These are phyloP conservation scores for Salmo trutta DNA, from an alignment of 2,797 vertebrate genomes.

Conservation along the genomic window DNA sequence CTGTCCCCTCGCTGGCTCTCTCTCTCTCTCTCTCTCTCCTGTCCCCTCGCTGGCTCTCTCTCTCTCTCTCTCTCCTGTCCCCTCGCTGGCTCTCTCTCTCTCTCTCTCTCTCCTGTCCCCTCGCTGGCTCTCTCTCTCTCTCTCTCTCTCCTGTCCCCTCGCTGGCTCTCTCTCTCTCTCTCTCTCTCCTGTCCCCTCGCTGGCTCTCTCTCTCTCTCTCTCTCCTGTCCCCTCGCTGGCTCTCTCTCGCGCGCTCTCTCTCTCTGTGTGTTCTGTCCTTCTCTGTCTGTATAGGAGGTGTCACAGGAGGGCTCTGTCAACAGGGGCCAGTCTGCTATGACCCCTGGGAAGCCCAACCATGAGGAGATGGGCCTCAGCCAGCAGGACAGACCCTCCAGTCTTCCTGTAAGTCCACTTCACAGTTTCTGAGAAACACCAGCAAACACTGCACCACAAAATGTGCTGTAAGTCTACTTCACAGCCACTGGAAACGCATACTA, in stretches of 20 bases:
- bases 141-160: too few relatives aligned
- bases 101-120: neutral
- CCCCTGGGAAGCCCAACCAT: conserved; percentile 88
- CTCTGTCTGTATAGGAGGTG: conserved; percentile 75
- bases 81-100: too few relatives aligned
- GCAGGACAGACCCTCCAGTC: conserved; percentile 85
- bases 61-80: neutral
- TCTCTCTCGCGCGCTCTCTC: neutral
- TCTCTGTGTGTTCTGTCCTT: neutral
- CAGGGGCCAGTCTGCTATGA: conserved; percentile 85
- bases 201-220: too few relatives aligned
- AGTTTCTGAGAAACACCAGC: conserved; percentile 4
- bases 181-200: neutral
- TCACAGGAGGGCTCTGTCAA: conserved; percentile 89
- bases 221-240: neutral
- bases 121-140: neutral
- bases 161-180: neutral
- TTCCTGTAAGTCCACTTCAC: conserved; percentile 84
- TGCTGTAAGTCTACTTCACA: neutral
- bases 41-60: too few relatives aligned
- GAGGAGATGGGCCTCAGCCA: conserved; percentile 85
- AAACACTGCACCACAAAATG: neutral
- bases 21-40: neutral
- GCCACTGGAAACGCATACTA: neutral
- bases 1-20: neutral